Conservation (phyloP, 2,113 vertebrate genomes). For the Lepus americanus region DNA sequence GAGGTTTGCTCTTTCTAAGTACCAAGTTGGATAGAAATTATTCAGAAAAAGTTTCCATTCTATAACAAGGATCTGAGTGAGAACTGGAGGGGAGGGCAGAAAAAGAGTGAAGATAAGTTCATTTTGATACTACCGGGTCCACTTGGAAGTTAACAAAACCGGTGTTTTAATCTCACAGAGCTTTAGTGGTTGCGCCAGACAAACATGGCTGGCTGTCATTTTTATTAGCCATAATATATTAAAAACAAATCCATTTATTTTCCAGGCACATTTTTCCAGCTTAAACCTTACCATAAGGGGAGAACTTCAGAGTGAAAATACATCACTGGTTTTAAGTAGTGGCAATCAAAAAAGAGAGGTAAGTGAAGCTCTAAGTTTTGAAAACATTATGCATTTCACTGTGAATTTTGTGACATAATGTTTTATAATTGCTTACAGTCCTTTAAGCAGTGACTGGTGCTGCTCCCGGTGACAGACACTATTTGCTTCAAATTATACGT, state of each 20-base stretch:
- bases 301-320: conserved; percentile 88
- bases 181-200: background rate
- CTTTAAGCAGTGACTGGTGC: background rate
- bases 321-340: conserved; percentile 89
- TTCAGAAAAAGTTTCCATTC: background rate
- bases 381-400: conserved; percentile 15
- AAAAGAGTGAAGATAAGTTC: fast-evolving
- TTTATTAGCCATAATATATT: background rate
- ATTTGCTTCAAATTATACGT: conserved; percentile 45
- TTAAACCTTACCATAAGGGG: conserved; percentile 90
- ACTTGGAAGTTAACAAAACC: background rate
- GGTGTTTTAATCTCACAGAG: background rate
- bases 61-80: background rate
- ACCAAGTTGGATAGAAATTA: background rate
- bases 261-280: conserved; percentile 92
- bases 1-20: background rate
- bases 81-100: background rate
- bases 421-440: background rate
- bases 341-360: conserved; percentile 89
- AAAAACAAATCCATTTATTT: conserved; percentile 62
- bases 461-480: background rate
- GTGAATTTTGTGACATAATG: background rate
- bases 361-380: conserved; percentile 71
- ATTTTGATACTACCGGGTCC: background rate
- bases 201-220: background rate